Percentiles rank a stretch among this genome's conserved stretches.
phyloP scores from a whole-genome alignment of 2,113 vertebrate genomes.

The Tetrao urogallus region DNA sequence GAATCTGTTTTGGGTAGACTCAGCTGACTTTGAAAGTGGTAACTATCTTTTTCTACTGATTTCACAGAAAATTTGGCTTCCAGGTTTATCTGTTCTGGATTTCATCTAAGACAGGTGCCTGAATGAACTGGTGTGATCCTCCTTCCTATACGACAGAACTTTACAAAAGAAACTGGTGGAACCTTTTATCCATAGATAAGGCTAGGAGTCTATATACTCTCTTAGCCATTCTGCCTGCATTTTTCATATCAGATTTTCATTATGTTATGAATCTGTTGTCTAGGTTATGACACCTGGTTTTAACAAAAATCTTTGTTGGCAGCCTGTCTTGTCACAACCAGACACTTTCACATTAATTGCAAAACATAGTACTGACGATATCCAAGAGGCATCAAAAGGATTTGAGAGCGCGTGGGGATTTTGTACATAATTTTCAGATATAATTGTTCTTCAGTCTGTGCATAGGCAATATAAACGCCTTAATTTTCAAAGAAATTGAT shows the following conservation, averaged over 20 bases:
- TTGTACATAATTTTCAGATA: not conserved
- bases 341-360: not conserved
- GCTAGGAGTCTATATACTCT: not conserved
- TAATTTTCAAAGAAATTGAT: not conserved
- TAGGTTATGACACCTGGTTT: not conserved
- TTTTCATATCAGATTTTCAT: not conserved
- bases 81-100: not conserved
- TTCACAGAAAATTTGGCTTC: not conserved
- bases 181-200: not conserved
- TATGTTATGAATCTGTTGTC: not conserved
- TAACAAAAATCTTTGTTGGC: not conserved
- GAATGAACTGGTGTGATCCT: not conserved
- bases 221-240: not conserved
- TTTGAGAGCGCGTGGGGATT: not conserved
- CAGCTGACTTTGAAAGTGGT: not conserved
- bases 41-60: not conserved
- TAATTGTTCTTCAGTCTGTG: not conserved
- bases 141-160: not conserved
- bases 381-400: not conserved
- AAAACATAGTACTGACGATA: not conserved
- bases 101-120: not conserved
- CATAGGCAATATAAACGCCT: not conserved
- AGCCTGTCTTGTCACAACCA: not conserved
- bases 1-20: not conserved
- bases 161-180: not conserved